Evolutionary conservation across 2,797 vertebrate genomes (phyloP).

Genomic region (Spheniscus humboldti): DNA sequence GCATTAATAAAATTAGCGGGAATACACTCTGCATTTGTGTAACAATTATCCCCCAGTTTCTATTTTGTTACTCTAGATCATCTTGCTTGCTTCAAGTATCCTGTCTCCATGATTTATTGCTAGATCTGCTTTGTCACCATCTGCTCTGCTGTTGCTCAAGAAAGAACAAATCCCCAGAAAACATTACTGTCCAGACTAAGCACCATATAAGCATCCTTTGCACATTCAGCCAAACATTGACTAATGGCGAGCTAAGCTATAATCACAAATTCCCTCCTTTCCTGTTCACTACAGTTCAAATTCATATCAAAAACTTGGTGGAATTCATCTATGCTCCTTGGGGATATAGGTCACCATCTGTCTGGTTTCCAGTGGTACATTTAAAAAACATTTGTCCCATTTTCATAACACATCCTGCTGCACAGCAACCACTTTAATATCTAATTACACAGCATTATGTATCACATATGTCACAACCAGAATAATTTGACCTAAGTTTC

Average conservation of each 20-base stretch:
- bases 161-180: constrained; percentile 42
- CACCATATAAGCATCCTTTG: not conserved
- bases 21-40: not conserved
- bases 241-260: not conserved
- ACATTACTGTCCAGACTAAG: constrained; percentile 40
- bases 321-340: constrained; percentile 53
- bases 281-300: constrained; percentile 42
- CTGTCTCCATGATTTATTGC: constrained; percentile 43
- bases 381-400: constrained; percentile 59
- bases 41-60: constrained; percentile 1
- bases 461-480: constrained; percentile 42
- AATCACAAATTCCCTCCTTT: constrained; percentile 53
- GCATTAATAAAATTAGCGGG: not conserved
- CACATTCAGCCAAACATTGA: constrained; percentile 41
- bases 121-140: constrained; percentile 46
- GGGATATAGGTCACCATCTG: constrained; percentile 55
- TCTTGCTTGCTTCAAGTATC: constrained; percentile 12
- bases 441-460: constrained; percentile 52
- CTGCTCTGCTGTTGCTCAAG: constrained; percentile 44
- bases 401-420: constrained; percentile 51
- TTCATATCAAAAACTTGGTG: constrained; percentile 21
- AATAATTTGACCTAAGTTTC: constrained; percentile 33
- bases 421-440: constrained; percentile 53
- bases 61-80: not conserved
- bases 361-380: constrained; percentile 51